A percentile compares a stretch with the other conserved stretches of the same genome.
Conservation (phyloP, 2,113 vertebrate genomes). For the Eubucco bourcierii region DNA sequence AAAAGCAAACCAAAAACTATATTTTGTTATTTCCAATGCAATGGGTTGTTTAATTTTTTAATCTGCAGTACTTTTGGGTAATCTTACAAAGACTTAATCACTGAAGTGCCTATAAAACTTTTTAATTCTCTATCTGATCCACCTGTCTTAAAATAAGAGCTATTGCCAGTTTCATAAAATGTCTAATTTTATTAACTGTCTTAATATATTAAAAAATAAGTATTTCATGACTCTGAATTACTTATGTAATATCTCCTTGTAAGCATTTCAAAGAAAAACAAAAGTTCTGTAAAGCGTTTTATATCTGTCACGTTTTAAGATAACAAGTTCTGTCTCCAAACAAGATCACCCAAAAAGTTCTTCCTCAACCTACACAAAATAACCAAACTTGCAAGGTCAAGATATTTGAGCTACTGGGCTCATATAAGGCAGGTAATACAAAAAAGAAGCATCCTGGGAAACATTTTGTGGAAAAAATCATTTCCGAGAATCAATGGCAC, state of each 20-base stretch:
- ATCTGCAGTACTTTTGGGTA: neutral
- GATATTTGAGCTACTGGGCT: neutral
- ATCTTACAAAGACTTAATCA: neutral
- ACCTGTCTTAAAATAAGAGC: neutral
- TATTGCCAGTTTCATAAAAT: neutral
- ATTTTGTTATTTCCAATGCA: neutral
- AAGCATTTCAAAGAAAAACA: neutral
- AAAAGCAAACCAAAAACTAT: neutral
- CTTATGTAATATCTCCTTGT: neutral
- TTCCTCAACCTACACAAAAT: neutral
- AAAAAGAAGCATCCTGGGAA: neutral
- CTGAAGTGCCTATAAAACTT: neutral
- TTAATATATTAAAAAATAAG: neutral
- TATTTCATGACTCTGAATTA: neutral
- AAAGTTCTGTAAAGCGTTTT: neutral
- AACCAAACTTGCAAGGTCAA: neutral
- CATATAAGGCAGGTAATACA: neutral
- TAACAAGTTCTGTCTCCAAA: neutral
- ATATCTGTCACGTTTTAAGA: neutral
- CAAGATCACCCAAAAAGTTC: neutral
- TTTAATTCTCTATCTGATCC: neutral
- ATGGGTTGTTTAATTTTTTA: no score
- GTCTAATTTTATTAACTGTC: neutral
- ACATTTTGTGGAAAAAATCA: neutral
- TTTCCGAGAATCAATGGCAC: neutral